Evolutionary conservation across 2,797 vertebrate species (phyloP), one percentile per base, ranked within the genome.

Genomic region (Leucoraja ocellata): DNA sequence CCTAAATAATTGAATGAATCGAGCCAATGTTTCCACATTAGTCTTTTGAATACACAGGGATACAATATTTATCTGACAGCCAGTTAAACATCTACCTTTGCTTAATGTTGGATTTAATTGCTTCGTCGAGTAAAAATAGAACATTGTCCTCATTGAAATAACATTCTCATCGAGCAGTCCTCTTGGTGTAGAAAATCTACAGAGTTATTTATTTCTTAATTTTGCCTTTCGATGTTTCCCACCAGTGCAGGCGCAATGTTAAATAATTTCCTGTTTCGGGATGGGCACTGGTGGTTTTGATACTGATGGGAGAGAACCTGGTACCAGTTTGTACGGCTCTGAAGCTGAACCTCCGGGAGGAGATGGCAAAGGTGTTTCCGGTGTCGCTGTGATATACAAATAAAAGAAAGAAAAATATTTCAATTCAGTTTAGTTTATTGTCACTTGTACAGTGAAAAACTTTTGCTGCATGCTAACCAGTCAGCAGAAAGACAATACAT

Each of bases 191-290:
- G 71, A 54, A 92, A 76, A 74, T 76, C 71, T 28, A 54, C 8
- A 25, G 9, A 54, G 65, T 74, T 74, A 73, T 32, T 88, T 88
- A 65, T 32, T 88, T 28, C 74, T 74, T 28, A 76, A 25, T 28
- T 92, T 92, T 54, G 21, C 90, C 25, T 36, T 88, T 7, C 32
- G 11, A 73, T 58, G 36, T 23, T 28, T 92, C 21, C 90, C 71
- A 28, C 16, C 2, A 10, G 83, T 14, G 11, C 10, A 11, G 58
- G 23, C 4, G 58, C n/a, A 54, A n/a, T 61, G 71, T 96, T 97
- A 99, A 95, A 99, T 98, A 95, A 98, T 97, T 95, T 99, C 98
- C 94, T 99, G 99, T 96, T 99, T 99, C 36, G 98, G 99, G 96
- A 99, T 99, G 94, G 98, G 97, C 39, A 96, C 98, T 1, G 97